Base-by-base conservation (phyloP, 2,797 vertebrate genomes). In the Scolopax rusticola region DNA sequence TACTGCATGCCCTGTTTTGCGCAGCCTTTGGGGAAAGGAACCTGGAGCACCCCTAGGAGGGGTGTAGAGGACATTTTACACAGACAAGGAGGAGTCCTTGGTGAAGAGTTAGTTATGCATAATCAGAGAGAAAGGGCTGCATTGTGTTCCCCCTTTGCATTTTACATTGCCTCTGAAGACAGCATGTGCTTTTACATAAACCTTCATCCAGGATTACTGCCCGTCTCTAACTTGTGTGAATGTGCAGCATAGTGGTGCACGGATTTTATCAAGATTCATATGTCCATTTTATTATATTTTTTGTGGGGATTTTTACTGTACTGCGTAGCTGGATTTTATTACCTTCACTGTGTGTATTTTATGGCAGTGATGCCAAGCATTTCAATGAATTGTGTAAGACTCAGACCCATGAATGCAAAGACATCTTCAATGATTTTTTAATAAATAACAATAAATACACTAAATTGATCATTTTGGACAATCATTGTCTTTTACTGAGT, bases 231-330 rank as follows among this genome's bases (percentile, higher is more conserved):
- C 80, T 82, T 10, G 3, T 65, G 84, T 79, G 86, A 94, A 64
- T 56, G 93, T 61, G 84, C 78, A 90, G 60, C 48, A 47, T 19
- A 77, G 91, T 2, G 4, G 56, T 89, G 61, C 48, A 91, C 0
- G 0, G 87, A 83, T 91, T 95, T 93, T 90, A 95, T 90, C 89
- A 96, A 91, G 92, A 95, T 90, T 95, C 94, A 70, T 87, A 94
- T 79, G 94, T 94, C 92, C 81, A 80, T 94, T 97, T 97, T 94
- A 95, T 87, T 85, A 70, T 93, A 33, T 85, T 86, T 89, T 97
- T 95, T 95, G 92, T 95, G 90, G 32, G 50, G 41, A 90, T 85
- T 96, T 96, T 96, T 96, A 96, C 90, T 95, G 89, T 94, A 82
- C 45, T 96, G 84, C 24, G 2, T 92, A 75, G 91, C 78, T 93